Evolutionary conservation across 2,113 vertebrate species (phyloP).

Genomic region (Origma solitaria): DNA sequence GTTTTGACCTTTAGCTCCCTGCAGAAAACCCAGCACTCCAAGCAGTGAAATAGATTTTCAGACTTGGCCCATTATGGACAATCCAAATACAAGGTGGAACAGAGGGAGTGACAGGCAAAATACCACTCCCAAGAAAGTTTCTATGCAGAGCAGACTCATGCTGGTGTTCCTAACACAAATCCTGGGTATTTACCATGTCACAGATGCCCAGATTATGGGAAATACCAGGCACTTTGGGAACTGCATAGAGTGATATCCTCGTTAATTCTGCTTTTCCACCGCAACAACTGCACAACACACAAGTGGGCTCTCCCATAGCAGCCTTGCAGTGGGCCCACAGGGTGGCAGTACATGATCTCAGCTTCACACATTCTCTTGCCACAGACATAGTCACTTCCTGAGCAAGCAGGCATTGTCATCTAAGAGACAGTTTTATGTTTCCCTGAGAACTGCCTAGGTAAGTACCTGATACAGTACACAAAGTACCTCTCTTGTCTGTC

Average conservation of each 20-base stretch:
- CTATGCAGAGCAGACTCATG: rapidly evolving
- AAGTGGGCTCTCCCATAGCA: background rate
- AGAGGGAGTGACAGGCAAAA: background rate
- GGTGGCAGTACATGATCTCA: background rate
- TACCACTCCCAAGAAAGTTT: background rate
- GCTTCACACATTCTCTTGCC: background rate
- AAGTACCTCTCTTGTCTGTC: background rate
- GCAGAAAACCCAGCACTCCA: background rate
- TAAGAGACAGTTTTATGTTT: background rate
- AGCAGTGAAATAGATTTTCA: background rate
- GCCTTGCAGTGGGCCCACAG: background rate
- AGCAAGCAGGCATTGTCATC: background rate
- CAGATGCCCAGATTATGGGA: background rate
- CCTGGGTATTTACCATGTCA: background rate
- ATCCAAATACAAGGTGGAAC: background rate
- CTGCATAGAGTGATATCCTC: background rate
- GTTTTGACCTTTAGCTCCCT: background rate
- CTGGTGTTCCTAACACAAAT: background rate
- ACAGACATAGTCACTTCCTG: background rate
- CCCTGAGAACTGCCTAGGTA: background rate
- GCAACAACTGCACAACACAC: background rate
- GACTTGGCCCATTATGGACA: background rate
- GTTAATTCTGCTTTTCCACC: background rate
- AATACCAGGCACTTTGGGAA: background rate
- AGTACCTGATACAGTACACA: background rate